A percentile compares a stretch with the other conserved stretches of the same genome.
Conservation (phyloP, 2,113 vertebrate genomes). For the Cyphomyrus plagiostoma region DNA sequence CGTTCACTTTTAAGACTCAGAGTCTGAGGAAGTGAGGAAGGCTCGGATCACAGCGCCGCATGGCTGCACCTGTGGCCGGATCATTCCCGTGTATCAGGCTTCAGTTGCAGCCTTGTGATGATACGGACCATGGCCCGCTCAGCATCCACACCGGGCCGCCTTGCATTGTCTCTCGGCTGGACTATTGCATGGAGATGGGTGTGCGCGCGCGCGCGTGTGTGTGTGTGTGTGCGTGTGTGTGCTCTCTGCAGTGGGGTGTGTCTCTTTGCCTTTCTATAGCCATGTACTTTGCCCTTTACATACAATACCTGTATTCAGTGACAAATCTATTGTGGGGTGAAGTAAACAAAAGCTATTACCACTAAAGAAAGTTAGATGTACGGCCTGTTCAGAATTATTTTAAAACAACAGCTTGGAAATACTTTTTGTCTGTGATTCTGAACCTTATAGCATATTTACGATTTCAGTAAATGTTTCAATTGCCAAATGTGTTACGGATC, state of each 20-base stretch:
- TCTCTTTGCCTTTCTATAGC: conserved; percentile 9
- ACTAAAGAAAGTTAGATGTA: conserved; percentile 8
- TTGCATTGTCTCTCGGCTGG: neutral
- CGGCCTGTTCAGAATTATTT: neutral
- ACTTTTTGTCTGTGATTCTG: neutral
- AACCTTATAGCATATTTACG: neutral
- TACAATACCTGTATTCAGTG: conserved; percentile 1
- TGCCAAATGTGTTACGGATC: conserved; percentile 1
- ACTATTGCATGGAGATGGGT: neutral
- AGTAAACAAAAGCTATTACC: conserved; percentile 7
- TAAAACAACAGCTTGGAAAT: neutral
- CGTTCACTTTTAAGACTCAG: conserved; percentile 62
- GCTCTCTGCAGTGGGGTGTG: neutral
- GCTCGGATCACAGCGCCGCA: neutral
- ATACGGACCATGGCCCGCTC: neutral
- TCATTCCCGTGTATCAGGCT: neutral
- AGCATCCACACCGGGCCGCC: too few species aligned
- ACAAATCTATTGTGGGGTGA: conserved; percentile 4
- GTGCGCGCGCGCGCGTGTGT: neutral
- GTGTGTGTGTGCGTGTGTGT: neutral
- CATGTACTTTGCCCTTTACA: neutral
- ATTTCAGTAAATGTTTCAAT: conserved; percentile 9
- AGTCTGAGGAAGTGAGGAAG: conserved; percentile 58
- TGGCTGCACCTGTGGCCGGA: too few species aligned
- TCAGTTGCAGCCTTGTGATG: conserved; percentile 8